A percentile compares a stretch with the other conserved stretches of the same genome.
Conservation (phyloP, 2,888 invertebrate genomes). For the Meiosimyza platycephala region DNA sequence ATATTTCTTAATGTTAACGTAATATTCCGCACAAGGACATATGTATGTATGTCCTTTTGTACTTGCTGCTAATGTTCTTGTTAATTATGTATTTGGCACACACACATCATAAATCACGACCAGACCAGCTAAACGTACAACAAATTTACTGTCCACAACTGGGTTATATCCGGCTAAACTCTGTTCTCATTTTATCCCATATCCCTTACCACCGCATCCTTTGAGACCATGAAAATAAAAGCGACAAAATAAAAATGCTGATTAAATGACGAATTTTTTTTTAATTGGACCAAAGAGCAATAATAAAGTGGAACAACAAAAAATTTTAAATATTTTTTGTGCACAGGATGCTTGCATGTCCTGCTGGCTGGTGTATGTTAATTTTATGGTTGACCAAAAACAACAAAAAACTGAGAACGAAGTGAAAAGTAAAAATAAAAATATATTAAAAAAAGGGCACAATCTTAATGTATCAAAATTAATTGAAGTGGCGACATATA, state of each 20-base stretch:
- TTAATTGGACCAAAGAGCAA: no score
- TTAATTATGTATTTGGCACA: slow-evolving; percentile 28
- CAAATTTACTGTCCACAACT: neutral
- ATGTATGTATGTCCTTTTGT: neutral
- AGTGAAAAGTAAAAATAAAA: neutral
- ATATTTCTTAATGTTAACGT: neutral
- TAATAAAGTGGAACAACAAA: no score
- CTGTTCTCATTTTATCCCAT: no score
- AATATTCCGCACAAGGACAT: neutral
- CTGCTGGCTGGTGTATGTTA: slow-evolving; percentile 14
- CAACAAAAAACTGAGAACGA: no score
- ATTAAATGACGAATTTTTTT: no score
- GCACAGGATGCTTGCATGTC: slow-evolving; percentile 33
- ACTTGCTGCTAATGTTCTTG: slow-evolving; percentile 9
- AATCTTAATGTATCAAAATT: neutral
- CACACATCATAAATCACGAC: slow-evolving; percentile 26
- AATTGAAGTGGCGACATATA: neutral
- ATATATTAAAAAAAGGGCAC: neutral
- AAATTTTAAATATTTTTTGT: no score
- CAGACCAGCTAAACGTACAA: neutral
- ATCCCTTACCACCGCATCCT: no score
- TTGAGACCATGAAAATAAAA: no score
- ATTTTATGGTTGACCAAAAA: neutral
- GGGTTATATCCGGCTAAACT: no score
- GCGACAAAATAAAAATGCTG: no score